Percentiles rank a stretch among this genome's conserved stretches.
These are phyloP conservation scores for Cyphomyrus plagiostoma DNA, from an alignment of 2,113 vertebrate genomes.

Conservation along the genomic window DNA sequence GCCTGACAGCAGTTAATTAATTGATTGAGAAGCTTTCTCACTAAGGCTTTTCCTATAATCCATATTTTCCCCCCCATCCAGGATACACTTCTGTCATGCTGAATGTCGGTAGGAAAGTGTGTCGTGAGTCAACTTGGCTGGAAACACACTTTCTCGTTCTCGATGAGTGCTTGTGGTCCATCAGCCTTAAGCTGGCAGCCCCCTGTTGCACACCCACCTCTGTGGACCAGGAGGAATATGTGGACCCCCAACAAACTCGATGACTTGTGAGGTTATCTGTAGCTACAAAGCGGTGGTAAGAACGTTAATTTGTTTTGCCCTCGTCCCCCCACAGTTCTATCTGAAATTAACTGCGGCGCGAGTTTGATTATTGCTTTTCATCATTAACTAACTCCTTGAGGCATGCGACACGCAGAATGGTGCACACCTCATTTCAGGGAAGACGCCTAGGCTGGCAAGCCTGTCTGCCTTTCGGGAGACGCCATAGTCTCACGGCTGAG, in stretches of 20 bases:
- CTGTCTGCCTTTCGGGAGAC: not conserved
- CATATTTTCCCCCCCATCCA: not conserved
- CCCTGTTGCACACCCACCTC: not conserved
- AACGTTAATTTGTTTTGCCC: not conserved
- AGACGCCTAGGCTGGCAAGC: not conserved
- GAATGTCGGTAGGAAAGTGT: not conserved
- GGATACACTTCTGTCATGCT: not conserved
- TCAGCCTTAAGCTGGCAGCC: not conserved
- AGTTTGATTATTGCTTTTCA: not conserved
- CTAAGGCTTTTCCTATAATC: not conserved
- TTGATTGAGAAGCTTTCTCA: conserved; percentile 1
- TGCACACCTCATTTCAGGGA: not conserved
- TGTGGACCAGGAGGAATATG: not conserved
- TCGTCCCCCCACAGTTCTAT: not conserved
- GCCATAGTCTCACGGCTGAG: not conserved
- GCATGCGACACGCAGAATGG: not conserved
- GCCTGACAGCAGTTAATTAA: conserved; percentile 9
- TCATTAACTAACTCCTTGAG: not conserved
- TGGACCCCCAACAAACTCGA: not conserved
- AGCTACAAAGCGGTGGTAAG: not conserved
- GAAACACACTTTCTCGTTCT: not conserved
- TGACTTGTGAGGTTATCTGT: not conserved
- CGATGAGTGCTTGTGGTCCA: not conserved
- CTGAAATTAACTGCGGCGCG: not conserved
- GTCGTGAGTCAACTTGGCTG: not conserved